Evolutionary conservation across 2,797 vertebrate genomes (phyloP).

Genomic region (Periparus ater): DNA sequence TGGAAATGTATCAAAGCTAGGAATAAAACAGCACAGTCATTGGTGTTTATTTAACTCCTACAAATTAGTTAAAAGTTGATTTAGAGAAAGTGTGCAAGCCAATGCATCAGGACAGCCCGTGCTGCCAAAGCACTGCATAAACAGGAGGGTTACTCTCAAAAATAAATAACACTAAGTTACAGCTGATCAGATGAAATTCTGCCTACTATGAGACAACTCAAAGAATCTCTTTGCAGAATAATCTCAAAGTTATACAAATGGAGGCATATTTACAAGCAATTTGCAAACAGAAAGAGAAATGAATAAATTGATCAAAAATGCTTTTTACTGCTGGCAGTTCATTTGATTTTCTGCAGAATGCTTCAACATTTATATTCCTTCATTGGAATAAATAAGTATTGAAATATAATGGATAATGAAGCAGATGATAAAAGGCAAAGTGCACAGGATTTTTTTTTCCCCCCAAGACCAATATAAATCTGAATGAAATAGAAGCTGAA

Average conservation of each 20-base stretch:
- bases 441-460: background rate
- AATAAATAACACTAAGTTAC: background rate
- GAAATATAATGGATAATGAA: conserved; percentile 24
- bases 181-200: background rate
- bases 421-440: conserved; percentile 16
- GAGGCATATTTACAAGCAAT: background rate
- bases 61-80: background rate
- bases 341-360: conserved; percentile 13
- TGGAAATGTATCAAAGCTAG: background rate
- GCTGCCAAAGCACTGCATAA: background rate
- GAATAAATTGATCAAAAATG: conserved; percentile 40
- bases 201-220: background rate
- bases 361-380: background rate
- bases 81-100: background rate
- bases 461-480: background rate
- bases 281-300: conserved; percentile 29
- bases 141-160: background rate
- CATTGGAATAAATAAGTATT: conserved; percentile 5
- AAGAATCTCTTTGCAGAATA: background rate
- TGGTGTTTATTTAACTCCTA: background rate
- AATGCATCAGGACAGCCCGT: fast-evolving
- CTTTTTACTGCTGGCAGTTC: conserved; percentile 24
- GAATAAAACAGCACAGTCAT: background rate
- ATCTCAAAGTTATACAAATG: conserved; percentile 1
- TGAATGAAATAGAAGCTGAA: background rate